Conservation (phyloP, 2,888 invertebrate genomes). For the Mythimna lalbum region DNA sequence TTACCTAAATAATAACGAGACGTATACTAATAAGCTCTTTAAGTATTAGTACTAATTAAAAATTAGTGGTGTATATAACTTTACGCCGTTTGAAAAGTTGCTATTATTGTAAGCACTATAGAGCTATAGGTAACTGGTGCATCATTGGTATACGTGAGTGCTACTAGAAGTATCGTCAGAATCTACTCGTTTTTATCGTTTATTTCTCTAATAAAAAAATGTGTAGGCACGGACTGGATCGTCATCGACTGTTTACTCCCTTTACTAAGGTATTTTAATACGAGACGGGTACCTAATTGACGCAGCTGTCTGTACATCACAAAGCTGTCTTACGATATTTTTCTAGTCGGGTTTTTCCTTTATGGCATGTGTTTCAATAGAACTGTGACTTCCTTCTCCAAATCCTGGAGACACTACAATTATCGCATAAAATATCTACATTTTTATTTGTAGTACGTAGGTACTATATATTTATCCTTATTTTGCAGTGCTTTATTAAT, state of each 20-base stretch:
- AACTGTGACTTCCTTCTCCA: constrained; percentile 31
- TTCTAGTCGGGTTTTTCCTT: constrained; percentile 9
- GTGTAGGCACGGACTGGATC: too few species aligned
- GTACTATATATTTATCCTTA: constrained; percentile 9
- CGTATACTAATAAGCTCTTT: too few species aligned
- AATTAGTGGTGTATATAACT: too few species aligned
- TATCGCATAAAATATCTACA: neutral
- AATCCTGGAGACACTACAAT: neutral
- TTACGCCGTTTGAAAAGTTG: neutral
- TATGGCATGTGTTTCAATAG: neutral
- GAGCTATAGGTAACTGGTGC: neutral
- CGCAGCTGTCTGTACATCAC: neutral
- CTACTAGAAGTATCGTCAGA: neutral
- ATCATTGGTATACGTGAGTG: neutral
- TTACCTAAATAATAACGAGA: too few species aligned
- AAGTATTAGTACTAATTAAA: too few species aligned
- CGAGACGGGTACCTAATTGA: too few species aligned
- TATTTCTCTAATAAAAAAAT: neutral
- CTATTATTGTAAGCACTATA: neutral
- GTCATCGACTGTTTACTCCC: too few species aligned
- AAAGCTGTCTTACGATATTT: neutral
- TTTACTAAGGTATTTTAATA: neutral
- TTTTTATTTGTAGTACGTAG: neutral
- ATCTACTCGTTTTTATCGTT: neutral
- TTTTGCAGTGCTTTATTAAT: neutral